Conservation (phyloP, 2,113 vertebrate genomes). For the Jaculus jaculus region DNA sequence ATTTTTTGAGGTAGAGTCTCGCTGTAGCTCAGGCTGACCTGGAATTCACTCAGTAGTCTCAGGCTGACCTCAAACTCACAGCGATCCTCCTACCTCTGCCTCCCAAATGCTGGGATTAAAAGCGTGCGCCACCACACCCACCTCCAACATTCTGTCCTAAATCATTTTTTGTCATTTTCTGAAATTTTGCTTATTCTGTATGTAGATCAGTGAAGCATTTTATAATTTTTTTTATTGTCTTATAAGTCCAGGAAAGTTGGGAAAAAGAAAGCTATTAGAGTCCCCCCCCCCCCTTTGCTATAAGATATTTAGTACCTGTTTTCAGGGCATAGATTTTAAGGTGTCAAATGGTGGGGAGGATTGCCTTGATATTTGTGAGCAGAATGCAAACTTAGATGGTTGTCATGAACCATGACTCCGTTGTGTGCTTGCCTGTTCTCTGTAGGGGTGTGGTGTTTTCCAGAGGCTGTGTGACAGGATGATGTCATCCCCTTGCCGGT, state of each 20-base stretch:
- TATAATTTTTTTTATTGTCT: neutral
- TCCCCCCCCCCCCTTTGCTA: no score
- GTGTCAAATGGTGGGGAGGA: neutral
- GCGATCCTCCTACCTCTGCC: no score
- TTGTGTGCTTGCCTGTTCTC: neutral
- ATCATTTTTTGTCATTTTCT: neutral
- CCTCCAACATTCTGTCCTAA: no score
- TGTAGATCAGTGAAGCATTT: neutral
- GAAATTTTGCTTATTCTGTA: neutral
- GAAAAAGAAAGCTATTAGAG: neutral
- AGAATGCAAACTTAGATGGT: neutral
- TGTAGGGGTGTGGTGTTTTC: neutral
- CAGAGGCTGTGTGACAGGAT: neutral
- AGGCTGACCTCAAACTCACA: no score
- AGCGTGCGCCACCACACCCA: no score
- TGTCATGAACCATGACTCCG: neutral
- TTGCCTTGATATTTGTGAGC: neutral
- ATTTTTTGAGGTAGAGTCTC: no score
- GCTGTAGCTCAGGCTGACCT: no score
- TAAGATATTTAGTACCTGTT: conserved; percentile 6
- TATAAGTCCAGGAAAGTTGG: neutral
- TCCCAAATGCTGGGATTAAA: no score
- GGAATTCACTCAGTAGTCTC: no score
- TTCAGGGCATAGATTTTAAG: neutral
- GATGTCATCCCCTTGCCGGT: neutral